Evolutionary conservation across 2,888 invertebrate genomes (phyloP).

Genomic region (Eledone cirrhosa): DNA sequence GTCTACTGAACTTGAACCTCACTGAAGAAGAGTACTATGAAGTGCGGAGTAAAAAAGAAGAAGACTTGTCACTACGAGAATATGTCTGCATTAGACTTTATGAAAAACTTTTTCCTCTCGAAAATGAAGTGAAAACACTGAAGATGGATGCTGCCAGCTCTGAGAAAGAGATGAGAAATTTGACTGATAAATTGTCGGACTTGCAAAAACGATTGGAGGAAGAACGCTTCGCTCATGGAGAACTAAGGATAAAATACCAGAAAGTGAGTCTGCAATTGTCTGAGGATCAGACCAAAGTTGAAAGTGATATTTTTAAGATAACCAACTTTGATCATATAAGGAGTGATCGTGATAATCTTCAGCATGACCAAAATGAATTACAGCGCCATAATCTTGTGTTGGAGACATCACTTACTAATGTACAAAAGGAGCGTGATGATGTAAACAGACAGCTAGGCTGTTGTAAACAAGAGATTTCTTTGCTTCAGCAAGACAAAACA

Average conservation of each 20-base stretch:
- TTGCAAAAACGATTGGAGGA: constrained; percentile 57
- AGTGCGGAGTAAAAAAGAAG: constrained; percentile 53
- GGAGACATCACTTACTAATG: constrained; percentile 53
- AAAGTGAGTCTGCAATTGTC: constrained; percentile 53
- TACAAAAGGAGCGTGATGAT: constrained; percentile 62
- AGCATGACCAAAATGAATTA: constrained; percentile 56
- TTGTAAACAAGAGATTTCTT: constrained; percentile 56
- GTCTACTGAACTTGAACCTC: constrained; percentile 58
- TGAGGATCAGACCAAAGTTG: constrained; percentile 56
- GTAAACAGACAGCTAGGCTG: constrained; percentile 58
- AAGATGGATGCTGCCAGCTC: constrained; percentile 47
- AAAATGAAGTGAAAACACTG: constrained; percentile 58
- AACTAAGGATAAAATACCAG: constrained; percentile 58
- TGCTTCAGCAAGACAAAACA: constrained; percentile 65
- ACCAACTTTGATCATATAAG: constrained; percentile 64
- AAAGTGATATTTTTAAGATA: constrained; percentile 62
- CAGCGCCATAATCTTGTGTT: constrained; percentile 55
- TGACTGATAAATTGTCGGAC: constrained; percentile 47
- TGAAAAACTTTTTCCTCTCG: constrained; percentile 58
- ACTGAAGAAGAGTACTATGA: constrained; percentile 62
- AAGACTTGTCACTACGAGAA: constrained; percentile 62
- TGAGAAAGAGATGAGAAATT: constrained; percentile 49
- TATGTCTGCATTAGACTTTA: constrained; percentile 64
- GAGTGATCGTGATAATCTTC: constrained; percentile 62
- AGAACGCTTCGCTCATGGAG: constrained; percentile 56